phyloP scores from a whole-genome alignment of 2,888 invertebrate species.

The Amiota minor region DNA sequence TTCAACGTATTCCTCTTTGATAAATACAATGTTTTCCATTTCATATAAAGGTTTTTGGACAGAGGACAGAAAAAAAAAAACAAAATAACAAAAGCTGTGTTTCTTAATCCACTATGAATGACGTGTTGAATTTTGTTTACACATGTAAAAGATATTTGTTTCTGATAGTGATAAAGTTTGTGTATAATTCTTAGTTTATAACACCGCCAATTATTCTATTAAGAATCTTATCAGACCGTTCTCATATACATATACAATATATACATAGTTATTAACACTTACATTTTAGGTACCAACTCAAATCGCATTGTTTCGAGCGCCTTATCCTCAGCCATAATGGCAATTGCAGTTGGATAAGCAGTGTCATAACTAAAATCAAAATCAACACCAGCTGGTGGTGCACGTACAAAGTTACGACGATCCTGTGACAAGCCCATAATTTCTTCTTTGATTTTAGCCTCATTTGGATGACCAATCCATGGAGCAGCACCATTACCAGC shows the following conservation, averaged over 20 bases:
- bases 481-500: slow-evolving; percentile 84
- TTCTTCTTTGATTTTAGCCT: slow-evolving; percentile 94
- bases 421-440: slow-evolving; percentile 97
- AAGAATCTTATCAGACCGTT: neutral
- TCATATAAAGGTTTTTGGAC: too few species aligned
- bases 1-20: too few species aligned
- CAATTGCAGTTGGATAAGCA: slow-evolving; percentile 93
- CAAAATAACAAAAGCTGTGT: too few species aligned
- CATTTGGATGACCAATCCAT: slow-evolving; percentile 96
- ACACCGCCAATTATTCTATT: neutral
- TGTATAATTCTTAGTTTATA: neutral
- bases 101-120: too few species aligned
- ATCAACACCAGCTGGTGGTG: slow-evolving; percentile 95
- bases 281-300: slow-evolving; percentile 99
- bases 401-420: slow-evolving; percentile 96
- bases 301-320: slow-evolving; percentile 99
- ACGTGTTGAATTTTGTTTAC: too few species aligned
- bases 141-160: too few species aligned
- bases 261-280: slow-evolving; percentile 73
- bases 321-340: slow-evolving; percentile 94
- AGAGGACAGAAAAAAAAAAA: too few species aligned
- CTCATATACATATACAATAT: too few species aligned
- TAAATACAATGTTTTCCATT: too few species aligned
- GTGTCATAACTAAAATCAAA: slow-evolving; percentile 96
- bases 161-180: too few species aligned